phyloP scores from a whole-genome alignment of 2,113 vertebrate genomes.

The Hemiprocne comata region DNA sequence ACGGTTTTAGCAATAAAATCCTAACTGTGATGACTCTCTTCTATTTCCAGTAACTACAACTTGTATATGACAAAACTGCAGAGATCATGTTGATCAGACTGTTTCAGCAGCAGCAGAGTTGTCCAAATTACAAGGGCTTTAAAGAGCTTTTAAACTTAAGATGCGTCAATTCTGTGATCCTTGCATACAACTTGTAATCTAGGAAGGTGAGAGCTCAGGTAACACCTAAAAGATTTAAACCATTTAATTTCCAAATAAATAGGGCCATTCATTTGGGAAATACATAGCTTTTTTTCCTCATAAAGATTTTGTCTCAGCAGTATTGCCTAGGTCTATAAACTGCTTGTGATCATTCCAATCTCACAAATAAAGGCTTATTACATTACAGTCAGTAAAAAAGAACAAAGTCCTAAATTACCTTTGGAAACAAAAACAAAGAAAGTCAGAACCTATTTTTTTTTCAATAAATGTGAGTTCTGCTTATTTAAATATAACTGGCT shows the following conservation, averaged over 20 bases:
- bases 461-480: not conserved
- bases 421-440: not conserved
- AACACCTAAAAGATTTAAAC: not conserved
- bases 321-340: not conserved
- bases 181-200: not conserved
- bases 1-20: not conserved
- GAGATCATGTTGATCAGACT: not conserved
- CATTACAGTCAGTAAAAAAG: not conserved
- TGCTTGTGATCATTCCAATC: not conserved
- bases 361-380: not conserved
- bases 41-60: not conserved
- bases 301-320: not conserved
- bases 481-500: not conserved
- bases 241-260: not conserved
- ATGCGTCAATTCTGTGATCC: fast-evolving
- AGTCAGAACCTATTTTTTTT: not conserved
- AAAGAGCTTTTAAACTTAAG: not conserved
- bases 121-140: not conserved
- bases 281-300: not conserved
- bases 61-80: not conserved
- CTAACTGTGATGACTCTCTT: not conserved
- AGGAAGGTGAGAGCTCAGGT: not conserved
- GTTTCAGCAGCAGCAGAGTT: not conserved
- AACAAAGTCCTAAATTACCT: not conserved
- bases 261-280: not conserved